A percentile compares a stretch with the other conserved stretches of the same genome.
phyloP scores from a whole-genome alignment of 2,797 vertebrate genomes.

The Simalia tracyae region DNA sequence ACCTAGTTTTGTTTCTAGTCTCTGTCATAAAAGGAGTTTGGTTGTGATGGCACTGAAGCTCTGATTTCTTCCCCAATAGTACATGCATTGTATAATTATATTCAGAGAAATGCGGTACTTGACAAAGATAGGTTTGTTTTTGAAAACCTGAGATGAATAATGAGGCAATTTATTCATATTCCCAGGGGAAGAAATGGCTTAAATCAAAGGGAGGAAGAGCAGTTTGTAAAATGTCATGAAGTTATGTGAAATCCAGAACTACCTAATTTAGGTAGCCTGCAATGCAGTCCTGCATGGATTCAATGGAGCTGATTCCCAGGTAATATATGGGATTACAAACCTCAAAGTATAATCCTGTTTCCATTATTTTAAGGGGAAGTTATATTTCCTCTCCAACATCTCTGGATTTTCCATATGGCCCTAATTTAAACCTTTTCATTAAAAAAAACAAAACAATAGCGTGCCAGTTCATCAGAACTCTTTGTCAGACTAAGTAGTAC shows the following conservation, averaged over 20 bases:
- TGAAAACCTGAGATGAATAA: slow-evolving; percentile 6
- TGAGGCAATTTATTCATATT: slow-evolving; percentile 22
- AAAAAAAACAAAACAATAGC: background rate
- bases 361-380: background rate
- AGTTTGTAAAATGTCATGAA: slow-evolving; percentile 27
- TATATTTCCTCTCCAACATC: background rate
- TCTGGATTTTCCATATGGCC: background rate
- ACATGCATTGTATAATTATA: background rate
- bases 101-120: background rate
- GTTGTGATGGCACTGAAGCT: background rate
- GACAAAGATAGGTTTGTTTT: slow-evolving; percentile 13
- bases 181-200: slow-evolving; percentile 27
- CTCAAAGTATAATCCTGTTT: background rate
- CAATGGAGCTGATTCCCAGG: background rate
- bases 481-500: background rate
- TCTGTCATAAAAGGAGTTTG: background rate
- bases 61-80: background rate
- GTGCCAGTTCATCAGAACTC: background rate
- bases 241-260: slow-evolving; percentile 19
- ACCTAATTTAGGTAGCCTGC: background rate
- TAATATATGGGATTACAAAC: background rate
- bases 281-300: background rate
- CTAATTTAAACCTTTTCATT: background rate
- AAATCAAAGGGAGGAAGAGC: slow-evolving; percentile 4
- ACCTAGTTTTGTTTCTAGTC: background rate